Base-by-base conservation (phyloP, 2,113 vertebrate species). In the Phoenicopterus ruber region DNA sequence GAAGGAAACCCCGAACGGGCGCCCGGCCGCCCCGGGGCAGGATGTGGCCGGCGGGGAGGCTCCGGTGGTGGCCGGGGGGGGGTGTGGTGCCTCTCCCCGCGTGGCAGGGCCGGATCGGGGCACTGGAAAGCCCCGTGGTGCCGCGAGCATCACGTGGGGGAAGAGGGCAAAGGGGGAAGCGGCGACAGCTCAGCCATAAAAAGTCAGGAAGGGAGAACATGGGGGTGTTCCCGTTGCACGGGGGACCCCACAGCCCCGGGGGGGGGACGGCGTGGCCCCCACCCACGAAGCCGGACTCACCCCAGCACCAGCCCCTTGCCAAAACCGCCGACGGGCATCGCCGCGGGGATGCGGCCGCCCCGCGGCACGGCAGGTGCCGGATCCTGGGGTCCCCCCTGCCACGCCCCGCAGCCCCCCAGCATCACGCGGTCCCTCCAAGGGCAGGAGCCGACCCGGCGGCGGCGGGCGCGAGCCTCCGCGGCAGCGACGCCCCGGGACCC, bases 21-120 rank as follows among this genome's bases (percentile, higher is more conserved):
- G 3, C 11, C 46, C 9, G 16, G 63, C 19, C 9, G 2, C n/a
- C 9, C 28, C 22, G 1, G 21, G 36, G 49, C n/a, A 29, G 71
- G 71, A 65, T 34, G 71, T 7, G 40, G 83, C 25, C 8, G 1
- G 29, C 0, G 7, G 28, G 50, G 29, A 14, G 28, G 50, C 29
- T 32, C 13, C 13, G 0, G 26, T 9, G 42, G 18, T 1, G 5
- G 8, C 24, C 5, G 0, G 5, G 59, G 19, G 47, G 54, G 52
- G 44, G 17, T 11, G 22, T 4, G 8, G 40, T 1, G 36, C 55
- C 61, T 10, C 72, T 28, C 46, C 54, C 73, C 29, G 1, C 49
- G 7, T 69, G 78, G 74, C 55, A 8, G 26, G 38, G 74, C 22
- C 20, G 0, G 66, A 58, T 72, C 58, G 26, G 21, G 54, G 46